Evolutionary conservation across 2,797 vertebrate genomes (phyloP).

Genomic region (Fistularia tabacaria): DNA sequence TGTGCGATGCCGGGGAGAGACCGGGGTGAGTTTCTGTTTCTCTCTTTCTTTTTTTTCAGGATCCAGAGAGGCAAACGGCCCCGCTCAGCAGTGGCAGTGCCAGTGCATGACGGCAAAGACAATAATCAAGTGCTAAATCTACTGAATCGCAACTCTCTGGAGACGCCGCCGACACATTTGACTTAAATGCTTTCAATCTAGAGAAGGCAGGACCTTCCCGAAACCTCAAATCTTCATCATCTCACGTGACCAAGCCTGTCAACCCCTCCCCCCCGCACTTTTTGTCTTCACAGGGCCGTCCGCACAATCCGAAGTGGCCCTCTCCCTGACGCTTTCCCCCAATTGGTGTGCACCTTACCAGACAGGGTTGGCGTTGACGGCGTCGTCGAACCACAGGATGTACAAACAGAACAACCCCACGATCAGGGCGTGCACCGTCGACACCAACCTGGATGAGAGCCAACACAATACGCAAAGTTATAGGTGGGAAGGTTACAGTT

Average conservation of each 20-base stretch:
- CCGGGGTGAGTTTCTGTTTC: no score
- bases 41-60: no score
- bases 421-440: conserved; percentile 77
- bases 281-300: no score
- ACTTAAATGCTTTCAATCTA: background rate
- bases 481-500: background rate
- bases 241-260: conserved; percentile 1
- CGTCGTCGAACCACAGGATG: conserved; percentile 80
- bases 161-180: conserved; percentile 30
- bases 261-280: no score
- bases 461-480: background rate
- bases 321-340: background rate
- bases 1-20: conserved; percentile 8
- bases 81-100: conserved; percentile 13
- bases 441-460: conserved; percentile 66
- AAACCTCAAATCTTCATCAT: conserved; percentile 17
- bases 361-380: conserved; percentile 76
- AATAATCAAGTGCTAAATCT: conserved; percentile 64
- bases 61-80: no score
- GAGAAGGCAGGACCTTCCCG: conserved; percentile 14
- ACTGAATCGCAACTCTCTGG: conserved; percentile 40
- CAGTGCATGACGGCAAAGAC: conserved; percentile 22
- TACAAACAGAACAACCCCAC: conserved; percentile 82
- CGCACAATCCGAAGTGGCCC: no score
- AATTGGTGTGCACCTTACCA: conserved; percentile 68